Evolutionary conservation across 2,888 invertebrate genomes (phyloP), one percentile per base, ranked within the genome.

Genomic region (Brachyopa scutellaris): DNA sequence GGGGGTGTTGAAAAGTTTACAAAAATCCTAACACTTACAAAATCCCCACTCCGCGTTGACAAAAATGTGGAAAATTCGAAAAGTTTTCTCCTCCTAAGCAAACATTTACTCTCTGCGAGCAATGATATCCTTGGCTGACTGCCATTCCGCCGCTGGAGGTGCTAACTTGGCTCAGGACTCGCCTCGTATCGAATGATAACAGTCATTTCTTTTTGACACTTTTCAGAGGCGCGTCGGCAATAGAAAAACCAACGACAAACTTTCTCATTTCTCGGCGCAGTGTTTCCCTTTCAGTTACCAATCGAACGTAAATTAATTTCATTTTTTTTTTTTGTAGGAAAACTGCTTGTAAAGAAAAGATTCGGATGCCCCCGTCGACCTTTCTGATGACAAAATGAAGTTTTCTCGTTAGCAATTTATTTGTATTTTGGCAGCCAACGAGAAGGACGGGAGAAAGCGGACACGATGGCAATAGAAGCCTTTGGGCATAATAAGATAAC

Each of bases 331-430:
- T 21, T 26, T 0, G 26, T 8, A 15, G 31, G 64, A 51, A 66
- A 67, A 62, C 57, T 67, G 67, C 67, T 67, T 53, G 55, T 31
- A 74, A 51, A 33, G 57, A 21, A 67, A 70, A 23, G 57, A n/a
- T n/a, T n/a, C n/a, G n/a, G n/a, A 51, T 36, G 49, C 13, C 47
- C 53, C 26, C 21, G 15, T 26, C 45, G 47, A 38, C 11, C 9
- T 67, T 26, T 82, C 36, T 77, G 77, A 77, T 77, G 82, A 82
- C 77, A 72, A 77, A 77, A 82, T 82, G 82, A 82, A 82, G 77
- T 82, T 82, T 82, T 82, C 82, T 82, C 82, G 82, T 82, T 82
- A 82, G 82, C 82, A 82, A 82, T 82, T 82, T 82, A 82, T 82
- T 77, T 82, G 82, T 82, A 61, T 82, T 77, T 77, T 82, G 59